Percentiles rank a stretch among this genome's conserved stretches.
phyloP scores from a whole-genome alignment of 2,797 vertebrate species.

The Sebastiscus tertius region DNA sequence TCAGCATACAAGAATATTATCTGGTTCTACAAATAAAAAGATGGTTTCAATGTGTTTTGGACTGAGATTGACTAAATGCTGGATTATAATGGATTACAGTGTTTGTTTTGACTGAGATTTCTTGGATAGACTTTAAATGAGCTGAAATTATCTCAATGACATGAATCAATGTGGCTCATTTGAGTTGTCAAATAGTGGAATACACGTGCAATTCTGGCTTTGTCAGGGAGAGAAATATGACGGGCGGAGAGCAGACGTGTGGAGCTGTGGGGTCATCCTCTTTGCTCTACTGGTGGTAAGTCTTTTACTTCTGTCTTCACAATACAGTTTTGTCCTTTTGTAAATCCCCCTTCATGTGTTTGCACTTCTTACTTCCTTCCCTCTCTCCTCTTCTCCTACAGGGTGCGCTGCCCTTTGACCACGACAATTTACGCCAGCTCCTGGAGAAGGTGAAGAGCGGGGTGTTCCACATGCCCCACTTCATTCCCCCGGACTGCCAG shows the following conservation, averaged over 20 bases:
- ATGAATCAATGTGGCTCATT: conserved; percentile 3
- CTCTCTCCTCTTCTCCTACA: conserved; percentile 44
- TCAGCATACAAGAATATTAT: conserved; percentile 26
- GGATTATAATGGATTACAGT: conserved; percentile 37
- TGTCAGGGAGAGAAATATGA: conserved; percentile 93
- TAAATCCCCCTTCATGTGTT: background rate
- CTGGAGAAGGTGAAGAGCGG: conserved; percentile 95
- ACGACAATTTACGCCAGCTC: conserved; percentile 93
- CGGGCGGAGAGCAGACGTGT: conserved; percentile 91
- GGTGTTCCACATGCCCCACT: conserved; percentile 95
- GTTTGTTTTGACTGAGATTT: conserved; percentile 22
- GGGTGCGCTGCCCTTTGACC: conserved; percentile 93
- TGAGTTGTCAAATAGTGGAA: background rate
- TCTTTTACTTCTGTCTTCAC: background rate
- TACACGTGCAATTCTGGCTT: conserved; percentile 28
- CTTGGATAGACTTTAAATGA: background rate
- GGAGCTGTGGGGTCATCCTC: conserved; percentile 96
- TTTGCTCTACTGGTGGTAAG: conserved; percentile 94
- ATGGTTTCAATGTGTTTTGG: conserved; percentile 4
- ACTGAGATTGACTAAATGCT: conserved; percentile 13
- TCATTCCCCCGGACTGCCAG: conserved; percentile 93
- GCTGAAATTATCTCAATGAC: conserved; percentile 2
- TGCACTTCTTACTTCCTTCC: background rate
- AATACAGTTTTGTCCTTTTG: background rate
- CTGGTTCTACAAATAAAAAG: conserved; percentile 18